phyloP scores from a whole-genome alignment of 64 coral and sea anemone genomes.

The Dendronephthya gigantea region DNA sequence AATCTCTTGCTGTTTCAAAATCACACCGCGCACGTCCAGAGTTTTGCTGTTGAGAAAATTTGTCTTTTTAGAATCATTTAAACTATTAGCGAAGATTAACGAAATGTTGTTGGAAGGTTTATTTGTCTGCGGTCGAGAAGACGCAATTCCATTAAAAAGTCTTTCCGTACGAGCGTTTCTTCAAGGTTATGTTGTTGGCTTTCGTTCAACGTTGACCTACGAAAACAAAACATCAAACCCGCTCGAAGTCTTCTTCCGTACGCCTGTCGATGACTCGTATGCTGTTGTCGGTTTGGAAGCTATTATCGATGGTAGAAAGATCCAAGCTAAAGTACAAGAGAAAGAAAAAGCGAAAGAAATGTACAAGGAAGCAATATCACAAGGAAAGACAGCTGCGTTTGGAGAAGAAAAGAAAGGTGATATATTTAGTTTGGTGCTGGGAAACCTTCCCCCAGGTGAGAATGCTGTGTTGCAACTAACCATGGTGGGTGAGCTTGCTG shows the following conservation, averaged over 20 bases:
- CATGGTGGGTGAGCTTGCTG: constrained; percentile 40
- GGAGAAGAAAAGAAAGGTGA: constrained; percentile 68
- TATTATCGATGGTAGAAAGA: constrained; percentile 27
- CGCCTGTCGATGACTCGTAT: constrained; percentile 53
- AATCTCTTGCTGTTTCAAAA: neutral
- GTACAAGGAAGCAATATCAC: constrained; percentile 64
- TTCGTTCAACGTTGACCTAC: constrained; percentile 42
- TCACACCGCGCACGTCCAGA: neutral
- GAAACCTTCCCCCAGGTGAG: constrained; percentile 51
- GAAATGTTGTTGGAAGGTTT: neutral
- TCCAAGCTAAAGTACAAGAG: constrained; percentile 46
- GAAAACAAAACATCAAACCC: constrained; percentile 54
- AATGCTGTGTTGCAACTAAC: constrained; percentile 26
- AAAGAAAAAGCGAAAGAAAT: constrained; percentile 69
- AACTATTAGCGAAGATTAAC: no score
- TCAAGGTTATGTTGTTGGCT: constrained; percentile 33
- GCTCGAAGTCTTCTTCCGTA: constrained; percentile 59
- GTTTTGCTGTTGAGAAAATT: neutral
- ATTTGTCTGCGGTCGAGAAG: neutral
- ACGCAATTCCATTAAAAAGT: constrained; percentile 21
- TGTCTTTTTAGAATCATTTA: neutral
- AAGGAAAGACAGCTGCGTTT: constrained; percentile 50
- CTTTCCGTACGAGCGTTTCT: constrained; percentile 20
- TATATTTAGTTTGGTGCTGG: constrained; percentile 68
- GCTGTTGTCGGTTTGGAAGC: constrained; percentile 75